phyloP scores from a whole-genome alignment of 2,888 invertebrate genomes.

The Drosophila prolongata region DNA sequence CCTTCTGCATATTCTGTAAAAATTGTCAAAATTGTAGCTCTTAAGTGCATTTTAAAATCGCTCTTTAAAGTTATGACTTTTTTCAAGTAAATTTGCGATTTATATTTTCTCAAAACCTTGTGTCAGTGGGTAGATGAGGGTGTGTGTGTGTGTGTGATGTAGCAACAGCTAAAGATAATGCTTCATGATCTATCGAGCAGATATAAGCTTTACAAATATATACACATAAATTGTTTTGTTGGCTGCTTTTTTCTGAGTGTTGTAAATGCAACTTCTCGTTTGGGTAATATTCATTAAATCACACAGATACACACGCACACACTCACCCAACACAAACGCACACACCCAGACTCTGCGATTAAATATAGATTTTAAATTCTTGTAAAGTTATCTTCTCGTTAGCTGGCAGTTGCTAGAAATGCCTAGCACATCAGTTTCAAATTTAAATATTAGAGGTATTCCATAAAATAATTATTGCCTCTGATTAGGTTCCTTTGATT shows the following conservation, averaged over 20 bases:
- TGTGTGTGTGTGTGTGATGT: conserved; percentile 36
- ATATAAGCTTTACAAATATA: conserved; percentile 42
- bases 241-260: conserved; percentile 23
- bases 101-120: conserved; percentile 18
- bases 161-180: conserved; percentile 43
- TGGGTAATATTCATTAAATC: conserved; percentile 27
- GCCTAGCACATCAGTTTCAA: conserved; percentile 10
- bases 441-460: conserved; percentile 1
- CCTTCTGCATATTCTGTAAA: conserved; percentile 5
- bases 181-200: conserved; percentile 35
- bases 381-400: conserved; percentile 9
- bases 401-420: conserved; percentile 37
- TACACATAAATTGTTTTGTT: conserved; percentile 37
- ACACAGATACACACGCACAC: conserved; percentile 25
- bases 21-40: conserved; percentile 4
- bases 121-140: conserved; percentile 30
- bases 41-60: conserved; percentile 1
- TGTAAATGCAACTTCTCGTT: conserved; percentile 67
- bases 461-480: background rate
- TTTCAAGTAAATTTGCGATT: conserved; percentile 6
- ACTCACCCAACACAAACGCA: conserved; percentile 13
- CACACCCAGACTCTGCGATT: conserved; percentile 9
- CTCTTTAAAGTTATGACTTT: conserved; percentile 1
- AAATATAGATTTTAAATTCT: conserved; percentile 1
- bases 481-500: background rate